phyloP scores from a whole-genome alignment of 1,140 invertebrate species.

The Tetragonula clypearis region DNA sequence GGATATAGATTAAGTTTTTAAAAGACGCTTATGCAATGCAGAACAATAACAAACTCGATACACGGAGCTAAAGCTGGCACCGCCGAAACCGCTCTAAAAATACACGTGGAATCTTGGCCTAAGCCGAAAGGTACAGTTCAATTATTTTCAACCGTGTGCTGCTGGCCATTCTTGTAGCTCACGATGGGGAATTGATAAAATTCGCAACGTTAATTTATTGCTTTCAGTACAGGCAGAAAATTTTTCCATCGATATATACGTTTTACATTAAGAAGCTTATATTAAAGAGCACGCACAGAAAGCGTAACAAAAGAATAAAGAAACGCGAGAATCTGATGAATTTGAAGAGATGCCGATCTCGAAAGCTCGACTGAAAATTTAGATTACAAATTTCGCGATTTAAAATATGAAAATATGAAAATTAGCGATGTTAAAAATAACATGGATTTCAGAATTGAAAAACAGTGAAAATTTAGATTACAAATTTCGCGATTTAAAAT shows the following conservation, averaged over 20 bases:
- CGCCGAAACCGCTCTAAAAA: conserved; percentile 25
- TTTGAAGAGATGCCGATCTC: no score
- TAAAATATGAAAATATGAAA: no score
- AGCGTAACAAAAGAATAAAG: no score
- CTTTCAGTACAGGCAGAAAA: neutral
- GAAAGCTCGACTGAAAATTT: no score
- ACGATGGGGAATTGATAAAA: neutral
- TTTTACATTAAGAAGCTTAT: neutral
- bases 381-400: neutral
- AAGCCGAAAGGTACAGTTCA: conserved; percentile 5
- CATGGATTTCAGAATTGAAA: neutral
- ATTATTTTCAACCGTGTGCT: conserved; percentile 17
- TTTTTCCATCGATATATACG: neutral
- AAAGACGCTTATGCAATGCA: conserved; percentile 25
- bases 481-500: neutral
- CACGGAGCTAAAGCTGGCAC: neutral
- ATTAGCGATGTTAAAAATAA: neutral
- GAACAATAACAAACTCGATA: conserved; percentile 35
- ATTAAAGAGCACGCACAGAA: neutral
- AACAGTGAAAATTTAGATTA: neutral
- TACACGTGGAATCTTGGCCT: conserved; percentile 34
- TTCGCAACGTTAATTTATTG: no score
- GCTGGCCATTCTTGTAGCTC: neutral
- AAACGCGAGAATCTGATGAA: no score
- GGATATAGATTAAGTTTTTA: conserved; percentile 29